Evolutionary conservation across 1,140 invertebrate genomes (phyloP), one percentile per base, ranked within the genome.

Genomic region (Drosophila asahinai): DNA sequence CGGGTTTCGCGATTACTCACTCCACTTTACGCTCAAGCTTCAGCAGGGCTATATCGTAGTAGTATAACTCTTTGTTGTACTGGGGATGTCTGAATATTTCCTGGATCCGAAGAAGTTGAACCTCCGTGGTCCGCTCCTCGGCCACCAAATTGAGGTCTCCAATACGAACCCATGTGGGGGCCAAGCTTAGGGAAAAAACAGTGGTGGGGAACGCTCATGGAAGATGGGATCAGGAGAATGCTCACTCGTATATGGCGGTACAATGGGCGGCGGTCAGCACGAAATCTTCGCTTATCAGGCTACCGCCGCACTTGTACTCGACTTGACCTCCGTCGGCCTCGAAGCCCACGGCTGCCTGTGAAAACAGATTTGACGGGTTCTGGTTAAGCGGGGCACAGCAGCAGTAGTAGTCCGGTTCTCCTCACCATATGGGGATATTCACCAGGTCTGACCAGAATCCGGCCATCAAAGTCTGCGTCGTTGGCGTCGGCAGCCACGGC

Each of bases 361-460:
- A 78, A 66, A 68, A 51, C 30, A 58, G 51, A 71, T 61, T 42
- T 30, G 40, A 27, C 17, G 63, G 62, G 40, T 61, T 73, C n/a
- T 36, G 36, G 45, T 64, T 58, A 42, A 38, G 22, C 4, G 19
- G 22, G 19, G 22, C 25, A 27, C 25, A 9, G 11, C 42, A 67
- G 67, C 77, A 86, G 61, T 40, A 6, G 2, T 7, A 6, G 2
- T 7, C 25, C 8, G 19, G 8, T 11, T 49, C 9, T 55, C 43
- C 27, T 15, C 82, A 92, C 93, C 93, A 93, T 93, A 40, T 94
- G 93, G 0, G 93, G 93, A 78, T 92, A 93, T 87, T 93, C 91
- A 43, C 86, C 90, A 19, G 89, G 87, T n/a, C 64, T 58, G 19
- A 92, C 93, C 42, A 84, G 67, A 9, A 81, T 48, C 2, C 93